phyloP scores from a whole-genome alignment of 2,113 vertebrate species.

The Myotis lucifugus region DNA sequence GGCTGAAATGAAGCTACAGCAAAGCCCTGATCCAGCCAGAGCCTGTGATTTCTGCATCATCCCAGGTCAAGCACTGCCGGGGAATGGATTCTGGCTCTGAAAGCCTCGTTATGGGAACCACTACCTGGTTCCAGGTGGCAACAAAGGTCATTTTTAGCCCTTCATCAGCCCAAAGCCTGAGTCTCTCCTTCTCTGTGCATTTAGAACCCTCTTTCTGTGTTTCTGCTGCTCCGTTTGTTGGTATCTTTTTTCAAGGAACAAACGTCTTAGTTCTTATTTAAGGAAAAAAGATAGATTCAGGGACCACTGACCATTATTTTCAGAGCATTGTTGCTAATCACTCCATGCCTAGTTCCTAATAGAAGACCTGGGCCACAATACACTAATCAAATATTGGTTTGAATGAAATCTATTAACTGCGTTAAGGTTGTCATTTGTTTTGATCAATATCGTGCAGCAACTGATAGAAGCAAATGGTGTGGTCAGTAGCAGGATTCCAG shows the following conservation, averaged over 20 bases:
- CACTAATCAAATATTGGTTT: not conserved
- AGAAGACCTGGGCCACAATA: not conserved
- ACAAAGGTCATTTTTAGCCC: not conserved
- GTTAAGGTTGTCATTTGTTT: not conserved
- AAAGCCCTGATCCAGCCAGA: not conserved
- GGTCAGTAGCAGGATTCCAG: not conserved
- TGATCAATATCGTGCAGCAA: not conserved
- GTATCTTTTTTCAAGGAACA: not conserved
- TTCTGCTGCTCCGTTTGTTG: not conserved
- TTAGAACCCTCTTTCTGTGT: not conserved
- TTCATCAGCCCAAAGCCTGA: not conserved
- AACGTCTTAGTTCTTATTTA: not conserved
- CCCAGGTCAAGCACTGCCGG: not conserved
- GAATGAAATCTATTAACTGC: not conserved
- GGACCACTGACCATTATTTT: not conserved
- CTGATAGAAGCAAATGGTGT: not conserved
- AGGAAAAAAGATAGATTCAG: not conserved
- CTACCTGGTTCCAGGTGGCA: not conserved
- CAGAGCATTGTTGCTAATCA: not conserved
- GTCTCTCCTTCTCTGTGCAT: not conserved
- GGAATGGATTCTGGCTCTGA: not conserved
- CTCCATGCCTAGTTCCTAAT: not conserved
- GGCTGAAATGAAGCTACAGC: not conserved
- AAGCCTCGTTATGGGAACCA: not conserved
- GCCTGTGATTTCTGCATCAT: not conserved